phyloP scores from a whole-genome alignment of 2,797 vertebrate species.

The Anabas testudineus region DNA sequence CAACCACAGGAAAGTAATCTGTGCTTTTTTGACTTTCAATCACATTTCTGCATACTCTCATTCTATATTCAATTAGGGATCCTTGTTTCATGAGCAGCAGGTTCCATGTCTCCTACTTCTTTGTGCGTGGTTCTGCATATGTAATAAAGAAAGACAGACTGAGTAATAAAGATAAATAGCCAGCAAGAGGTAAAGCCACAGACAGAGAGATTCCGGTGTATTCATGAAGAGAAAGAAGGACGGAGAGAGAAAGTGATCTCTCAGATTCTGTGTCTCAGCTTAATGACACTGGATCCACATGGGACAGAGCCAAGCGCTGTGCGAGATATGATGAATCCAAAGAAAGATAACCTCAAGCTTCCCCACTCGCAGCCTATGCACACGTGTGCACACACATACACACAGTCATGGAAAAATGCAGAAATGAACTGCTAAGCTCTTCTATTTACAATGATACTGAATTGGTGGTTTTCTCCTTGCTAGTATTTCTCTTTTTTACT shows the following conservation, averaged over 20 bases:
- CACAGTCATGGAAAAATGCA: conserved; percentile 31
- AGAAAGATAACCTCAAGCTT: conserved; percentile 68
- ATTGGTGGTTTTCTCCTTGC: conserved; percentile 27
- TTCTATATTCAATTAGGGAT: conserved; percentile 31
- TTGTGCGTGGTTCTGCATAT: conserved; percentile 12
- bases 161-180: conserved; percentile 53
- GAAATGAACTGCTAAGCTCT: conserved; percentile 58
- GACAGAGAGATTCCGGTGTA: conserved; percentile 31
- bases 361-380: conserved; percentile 29
- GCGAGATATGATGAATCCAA: conserved; percentile 72
- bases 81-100: conserved; percentile 44
- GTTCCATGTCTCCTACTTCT: conserved; percentile 19
- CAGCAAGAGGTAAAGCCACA: conserved; percentile 45
- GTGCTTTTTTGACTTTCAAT: conserved; percentile 48
- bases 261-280: conserved; percentile 71
- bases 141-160: conserved; percentile 14
- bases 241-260: conserved; percentile 50
- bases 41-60: conserved; percentile 17
- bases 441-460: conserved; percentile 34
- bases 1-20: conserved; percentile 12
- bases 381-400: too few species aligned
- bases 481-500: conserved; percentile 20
- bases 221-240: conserved; percentile 38
- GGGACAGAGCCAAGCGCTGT: conserved; percentile 62
- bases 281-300: conserved; percentile 77